phyloP scores from a whole-genome alignment of 2,888 invertebrate genomes.

The Parnassius mnemosyne region DNA sequence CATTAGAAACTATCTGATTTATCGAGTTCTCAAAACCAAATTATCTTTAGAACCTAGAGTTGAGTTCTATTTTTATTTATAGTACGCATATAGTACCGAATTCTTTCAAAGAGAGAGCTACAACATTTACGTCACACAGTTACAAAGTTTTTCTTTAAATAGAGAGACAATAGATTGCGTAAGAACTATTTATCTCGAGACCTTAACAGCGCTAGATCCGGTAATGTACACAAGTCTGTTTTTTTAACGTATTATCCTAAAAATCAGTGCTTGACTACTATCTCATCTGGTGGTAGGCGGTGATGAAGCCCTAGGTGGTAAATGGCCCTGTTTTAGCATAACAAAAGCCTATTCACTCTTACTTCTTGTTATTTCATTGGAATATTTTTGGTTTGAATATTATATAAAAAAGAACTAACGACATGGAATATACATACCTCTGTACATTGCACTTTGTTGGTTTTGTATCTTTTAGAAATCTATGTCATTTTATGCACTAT shows the following conservation, averaged over 20 bases:
- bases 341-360: too few relatives aligned
- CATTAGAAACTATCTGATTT: too few relatives aligned
- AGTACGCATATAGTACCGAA: slow-evolving; percentile 9
- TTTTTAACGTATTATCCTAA: background rate
- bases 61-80: slow-evolving; percentile 6
- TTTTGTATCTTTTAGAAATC: slow-evolving; percentile 13
- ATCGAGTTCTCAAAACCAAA: too few relatives aligned
- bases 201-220: slow-evolving; percentile 37
- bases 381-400: too few relatives aligned
- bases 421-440: slow-evolving; percentile 10
- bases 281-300: too few relatives aligned
- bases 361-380: too few relatives aligned
- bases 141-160: slow-evolving; percentile 43
- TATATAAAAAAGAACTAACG: slow-evolving; percentile 9
- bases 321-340: too few relatives aligned
- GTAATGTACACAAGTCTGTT: slow-evolving; percentile 28
- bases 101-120: slow-evolving; percentile 53
- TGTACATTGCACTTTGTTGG: slow-evolving; percentile 18
- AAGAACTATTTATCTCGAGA: slow-evolving; percentile 41
- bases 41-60: too few relatives aligned
- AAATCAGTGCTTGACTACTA: too few relatives aligned
- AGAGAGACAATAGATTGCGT: slow-evolving; percentile 55
- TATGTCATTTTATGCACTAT: background rate
- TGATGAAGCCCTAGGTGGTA: too few relatives aligned
- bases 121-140: slow-evolving; percentile 47